A percentile compares a stretch with the other conserved stretches of the same genome.
These are phyloP conservation scores for Pammene aurita DNA, from an alignment of 2,888 invertebrate genomes.

Conservation along the genomic window DNA sequence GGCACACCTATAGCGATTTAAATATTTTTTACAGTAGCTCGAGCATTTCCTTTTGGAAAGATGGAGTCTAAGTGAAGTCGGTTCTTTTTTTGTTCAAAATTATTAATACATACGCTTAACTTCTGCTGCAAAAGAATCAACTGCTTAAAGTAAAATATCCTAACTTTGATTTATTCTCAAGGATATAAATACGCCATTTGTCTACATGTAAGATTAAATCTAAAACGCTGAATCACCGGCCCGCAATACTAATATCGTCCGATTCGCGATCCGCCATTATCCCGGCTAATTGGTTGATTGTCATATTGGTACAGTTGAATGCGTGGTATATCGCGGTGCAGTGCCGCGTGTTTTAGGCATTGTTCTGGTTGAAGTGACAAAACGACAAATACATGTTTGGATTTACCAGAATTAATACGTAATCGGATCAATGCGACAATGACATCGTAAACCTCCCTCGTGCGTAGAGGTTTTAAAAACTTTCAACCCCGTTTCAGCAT, in stretches of 20 bases:
- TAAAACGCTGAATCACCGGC: conserved; percentile 11
- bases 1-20: too few relatives aligned
- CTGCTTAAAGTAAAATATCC: not conserved
- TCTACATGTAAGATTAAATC: not conserved
- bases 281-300: conserved; percentile 18
- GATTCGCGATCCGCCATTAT: conserved; percentile 17
- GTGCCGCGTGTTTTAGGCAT: not conserved
- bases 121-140: not conserved
- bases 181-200: not conserved
- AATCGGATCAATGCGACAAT: too few relatives aligned
- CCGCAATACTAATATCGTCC: conserved; percentile 23
- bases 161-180: not conserved
- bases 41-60: too few relatives aligned
- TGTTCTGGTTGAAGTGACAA: not conserved
- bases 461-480: too few relatives aligned
- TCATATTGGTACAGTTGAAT: conserved; percentile 14
- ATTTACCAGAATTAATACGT: too few relatives aligned
- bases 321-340: not conserved
- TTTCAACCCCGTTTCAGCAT: too few relatives aligned
- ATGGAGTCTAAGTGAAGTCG: too few relatives aligned
- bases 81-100: too few relatives aligned
- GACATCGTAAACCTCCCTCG: too few relatives aligned
- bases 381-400: not conserved
- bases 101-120: not conserved
- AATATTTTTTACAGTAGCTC: too few relatives aligned